phyloP scores from a whole-genome alignment of 1,140 invertebrate species.

The Cotesia typhae region DNA sequence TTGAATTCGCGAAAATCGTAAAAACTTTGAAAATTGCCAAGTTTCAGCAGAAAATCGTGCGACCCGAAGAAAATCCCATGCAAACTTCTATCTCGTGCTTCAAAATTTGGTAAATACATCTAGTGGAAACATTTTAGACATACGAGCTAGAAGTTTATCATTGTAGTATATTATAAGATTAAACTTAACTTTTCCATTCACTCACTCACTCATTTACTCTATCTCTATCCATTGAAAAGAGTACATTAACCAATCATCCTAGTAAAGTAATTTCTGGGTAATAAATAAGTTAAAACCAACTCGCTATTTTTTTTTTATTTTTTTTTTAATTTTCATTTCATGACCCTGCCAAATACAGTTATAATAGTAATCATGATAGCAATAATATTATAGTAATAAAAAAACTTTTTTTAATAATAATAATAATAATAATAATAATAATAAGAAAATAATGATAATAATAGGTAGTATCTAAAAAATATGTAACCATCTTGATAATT shows the following conservation, averaged over 20 bases:
- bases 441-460: conserved; percentile 44
- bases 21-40: too few relatives aligned
- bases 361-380: conserved; percentile 62
- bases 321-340: conserved; percentile 63
- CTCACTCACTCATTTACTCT: conserved; percentile 13
- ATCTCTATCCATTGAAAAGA: conserved; percentile 7
- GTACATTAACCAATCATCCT: conserved; percentile 21
- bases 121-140: too few relatives aligned
- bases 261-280: conserved; percentile 18
- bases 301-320: conserved; percentile 44
- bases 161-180: too few relatives aligned
- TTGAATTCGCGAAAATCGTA: too few relatives aligned
- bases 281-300: conserved; percentile 28
- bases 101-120: too few relatives aligned
- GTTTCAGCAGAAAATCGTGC: too few relatives aligned
- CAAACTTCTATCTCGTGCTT: too few relatives aligned
- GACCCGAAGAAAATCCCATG: too few relatives aligned
- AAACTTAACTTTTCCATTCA: conserved; percentile 28
- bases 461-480: conserved; percentile 49
- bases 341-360: conserved; percentile 68
- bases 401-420: neutral
- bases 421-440: conserved; percentile 46
- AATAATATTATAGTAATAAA: conserved; percentile 46
- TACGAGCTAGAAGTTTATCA: too few relatives aligned
- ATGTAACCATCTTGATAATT: conserved; percentile 54